Conservation (phyloP, 1,140 invertebrate genomes). For the Drosophila triauraria region DNA sequence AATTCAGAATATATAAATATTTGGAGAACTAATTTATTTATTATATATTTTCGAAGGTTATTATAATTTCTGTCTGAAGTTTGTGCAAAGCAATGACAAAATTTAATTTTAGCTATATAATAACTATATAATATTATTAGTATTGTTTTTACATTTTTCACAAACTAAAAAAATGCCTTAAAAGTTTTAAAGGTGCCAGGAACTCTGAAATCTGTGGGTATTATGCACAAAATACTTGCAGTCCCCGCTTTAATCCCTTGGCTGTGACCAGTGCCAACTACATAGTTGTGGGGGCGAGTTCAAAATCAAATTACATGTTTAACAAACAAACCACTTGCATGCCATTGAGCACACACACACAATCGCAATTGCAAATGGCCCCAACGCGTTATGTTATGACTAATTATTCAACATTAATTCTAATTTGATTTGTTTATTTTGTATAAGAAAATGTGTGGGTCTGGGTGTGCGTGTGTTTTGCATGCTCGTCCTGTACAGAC, state of each 20-base stretch:
- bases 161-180: too few relatives aligned
- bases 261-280: not conserved
- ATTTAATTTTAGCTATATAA: too few relatives aligned
- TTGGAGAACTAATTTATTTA: too few relatives aligned
- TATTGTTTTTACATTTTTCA: too few relatives aligned
- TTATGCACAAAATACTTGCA: not conserved
- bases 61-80: too few relatives aligned
- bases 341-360: slow-evolving; percentile 36
- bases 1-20: too few relatives aligned
- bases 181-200: not conserved
- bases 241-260: not conserved
- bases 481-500: not conserved
- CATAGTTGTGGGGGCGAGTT: slow-evolving; percentile 28
- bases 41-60: too few relatives aligned
- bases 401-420: slow-evolving; percentile 75
- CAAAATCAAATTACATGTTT: slow-evolving; percentile 74
- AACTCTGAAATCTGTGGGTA: not conserved
- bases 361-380: slow-evolving; percentile 50
- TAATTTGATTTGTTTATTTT: slow-evolving; percentile 76
- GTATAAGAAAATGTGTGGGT: slow-evolving; percentile 46
- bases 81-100: too few relatives aligned
- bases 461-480: not conserved
- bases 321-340: slow-evolving; percentile 69
- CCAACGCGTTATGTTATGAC: slow-evolving; percentile 64
- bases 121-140: too few relatives aligned